Percentiles rank a stretch among this genome's conserved stretches.
phyloP scores from a whole-genome alignment of 2,113 vertebrate genomes.

The Crypturellus undulatus region DNA sequence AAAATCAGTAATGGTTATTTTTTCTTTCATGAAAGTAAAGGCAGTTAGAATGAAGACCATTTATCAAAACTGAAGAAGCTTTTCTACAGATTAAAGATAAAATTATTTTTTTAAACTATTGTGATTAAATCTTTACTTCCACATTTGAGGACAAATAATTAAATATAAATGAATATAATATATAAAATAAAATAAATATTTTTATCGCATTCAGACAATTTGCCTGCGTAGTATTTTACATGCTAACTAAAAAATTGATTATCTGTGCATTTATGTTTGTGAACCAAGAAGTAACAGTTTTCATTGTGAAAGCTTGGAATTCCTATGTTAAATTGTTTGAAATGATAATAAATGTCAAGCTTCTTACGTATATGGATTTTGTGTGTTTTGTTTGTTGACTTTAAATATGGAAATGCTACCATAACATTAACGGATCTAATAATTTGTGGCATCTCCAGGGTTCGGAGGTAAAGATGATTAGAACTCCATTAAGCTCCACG shows the following conservation, averaged over 20 bases:
- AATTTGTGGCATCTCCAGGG: not conserved
- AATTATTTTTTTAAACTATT: not conserved
- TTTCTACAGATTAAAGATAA: not conserved
- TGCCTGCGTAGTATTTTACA: not conserved
- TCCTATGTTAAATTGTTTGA: not conserved
- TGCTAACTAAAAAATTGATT: not conserved
- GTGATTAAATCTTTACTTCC: not conserved
- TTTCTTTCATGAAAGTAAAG: not conserved
- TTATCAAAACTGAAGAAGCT: not conserved
- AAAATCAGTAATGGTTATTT: not conserved
- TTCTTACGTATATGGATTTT: not conserved
- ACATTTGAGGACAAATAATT: not conserved
- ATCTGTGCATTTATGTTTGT: not conserved
- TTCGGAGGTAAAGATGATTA: not conserved
- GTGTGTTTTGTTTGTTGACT: not conserved
- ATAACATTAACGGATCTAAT: not conserved
- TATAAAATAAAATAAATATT: no score
- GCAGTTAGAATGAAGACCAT: not conserved
- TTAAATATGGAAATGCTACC: slow-evolving; percentile 3
- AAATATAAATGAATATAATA: not conserved
- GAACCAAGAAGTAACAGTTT: not conserved
- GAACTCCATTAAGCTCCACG: not conserved
- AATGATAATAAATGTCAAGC: not conserved
- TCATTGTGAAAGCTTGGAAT: not conserved
- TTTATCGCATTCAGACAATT: not conserved